Base-by-base conservation (phyloP, 2,797 vertebrate genomes). In the Malacoctenus gilli region DNA sequence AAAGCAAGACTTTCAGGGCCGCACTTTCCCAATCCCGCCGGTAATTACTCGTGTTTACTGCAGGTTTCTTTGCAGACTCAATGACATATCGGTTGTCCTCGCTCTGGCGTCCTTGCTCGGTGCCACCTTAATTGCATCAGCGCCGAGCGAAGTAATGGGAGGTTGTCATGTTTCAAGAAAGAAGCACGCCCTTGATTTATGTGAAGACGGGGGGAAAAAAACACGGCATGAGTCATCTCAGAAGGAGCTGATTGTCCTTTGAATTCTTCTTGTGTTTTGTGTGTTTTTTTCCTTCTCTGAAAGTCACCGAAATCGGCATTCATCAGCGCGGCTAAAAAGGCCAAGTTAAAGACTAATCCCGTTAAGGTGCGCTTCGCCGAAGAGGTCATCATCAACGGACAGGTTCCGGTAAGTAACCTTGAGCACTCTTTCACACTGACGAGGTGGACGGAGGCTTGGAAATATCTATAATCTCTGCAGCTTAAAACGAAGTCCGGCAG, bases 251-350 rank as follows among this genome's bases (percentile, higher is more conserved):
- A 67, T 68, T 55, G 37, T 70, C 51, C 19, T 72, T 80, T 72
- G 49, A 55, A 48, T 55, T 12, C 28, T 5, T 64, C 30, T 32
- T 52, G 47, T 38, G 20, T 4, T 28, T 37, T 28, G 41, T 8
- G 15, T 16, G 14, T 14, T 16, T 32, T 32, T 42, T 35, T 9
- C 59, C 50, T 56, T 21, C 22, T 72, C 50, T 54, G 54, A 80
- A 87, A 99, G 97, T 98, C 95, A 75, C 97, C 97, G 64, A 99
- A 99, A 89, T 99, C 97, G 49, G 97, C 97, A 79, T 98, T 99
- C 92, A 99, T 99, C 90, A 98, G 97, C 72, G 96, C 97, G 88
- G 97, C 97, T 79, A 99, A 98, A 90, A 98, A 98, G 88, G 97
- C 96, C 84, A 95, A 96, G 88, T 94, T 99, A 93, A 98, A 95